Base-by-base conservation (phyloP, 2,888 invertebrate species). In the Stegophylla sp. region DNA sequence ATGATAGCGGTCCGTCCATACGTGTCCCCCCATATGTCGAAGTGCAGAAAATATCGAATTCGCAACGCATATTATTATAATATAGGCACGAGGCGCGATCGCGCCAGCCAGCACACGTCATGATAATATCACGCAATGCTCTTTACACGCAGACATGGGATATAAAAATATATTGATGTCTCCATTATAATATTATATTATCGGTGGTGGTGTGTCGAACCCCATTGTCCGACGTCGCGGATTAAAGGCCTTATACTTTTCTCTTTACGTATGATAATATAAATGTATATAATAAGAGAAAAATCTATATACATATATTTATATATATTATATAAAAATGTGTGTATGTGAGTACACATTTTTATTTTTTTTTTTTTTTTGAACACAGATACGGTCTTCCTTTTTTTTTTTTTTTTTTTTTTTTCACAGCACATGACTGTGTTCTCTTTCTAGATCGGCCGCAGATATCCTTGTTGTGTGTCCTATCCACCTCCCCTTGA, bases 121-220 rank as follows among this genome's bases (percentile, higher is more conserved):
- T 20, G 79, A 71, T 61, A 48, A 56, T 77, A 79, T 77, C 79
- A 48, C 7, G 17, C 64, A 53, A 23, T 15, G 61, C 66, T 43
- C 66, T 64, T 67, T 51, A 20, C 20, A 12, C 28, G 23, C 69
- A 45, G 48, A 51, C 79, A 17, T 67, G 23, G 51, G 61, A 64
- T 74, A 75, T n/a, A n/a, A n/a, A 64, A 64, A 69, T 71, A 79
- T 71, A 79, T 71, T 71, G 79, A 71, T 71, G 79, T 79, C 71
- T 79, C 79, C 79, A 61, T 79, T 79, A 69, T 79, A 71, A 71
- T 79, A 61, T 71, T n/a, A n/a, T n/a, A n/a, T n/a, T n/a, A n/a
- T n/a, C n/a, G n/a, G n/a, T 71, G 79, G 79, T 48, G 67, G 67
- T 69, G 71, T 64, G 75, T 75, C 75, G 61, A 20, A 56, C 48